Base-by-base conservation (phyloP, 2,113 vertebrate species). In the Vulpes ferrilata region DNA sequence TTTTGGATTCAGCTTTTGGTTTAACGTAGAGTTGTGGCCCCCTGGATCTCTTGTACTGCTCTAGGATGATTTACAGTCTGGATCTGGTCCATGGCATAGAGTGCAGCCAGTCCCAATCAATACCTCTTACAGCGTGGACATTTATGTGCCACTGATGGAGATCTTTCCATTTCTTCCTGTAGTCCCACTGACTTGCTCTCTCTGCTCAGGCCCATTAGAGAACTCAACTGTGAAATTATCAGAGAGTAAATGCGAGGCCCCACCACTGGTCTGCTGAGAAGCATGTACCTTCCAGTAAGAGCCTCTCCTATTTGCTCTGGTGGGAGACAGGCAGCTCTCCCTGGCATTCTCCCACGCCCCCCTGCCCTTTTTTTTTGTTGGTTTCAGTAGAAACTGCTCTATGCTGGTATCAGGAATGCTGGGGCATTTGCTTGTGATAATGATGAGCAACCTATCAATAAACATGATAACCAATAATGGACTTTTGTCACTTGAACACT, bases 211-310 rank as follows among this genome's bases (percentile, higher is more conserved):
- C 20, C 55, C 87, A 82, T 76, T 95, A 94, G 76, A 90, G 87
- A 96, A 87, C 22, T 93, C 95, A 60, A 3, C 86, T 90, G 79
- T 90, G 73, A 98, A 97, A 96, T 43, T 76, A 93, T 84, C 53
- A 62, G n/a, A 60, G 64, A 96, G 67, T 55, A 43, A 81, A 93
- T 48, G 53, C 13, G 25, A 67, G 84, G 43, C 22, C 32, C 62
- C 57, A 17, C 51, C 51, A 87, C 59, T 90, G 71, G 62, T 53
- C 30, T 43, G 27, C 2, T 51, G 35, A 85, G 57, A 69, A 53
- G 38, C 74, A 65, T 8, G 12, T 38, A 48, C 3, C 87, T 93
- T 93, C 73, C 64, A 84, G 35, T 65, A 69, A 88, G 22, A 88
- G 11, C 30, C 48, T 80, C 27, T 87, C 25, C 74, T 78, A 64